Base-by-base conservation (phyloP, 2,797 vertebrate genomes). In the Myotis daubentonii region DNA sequence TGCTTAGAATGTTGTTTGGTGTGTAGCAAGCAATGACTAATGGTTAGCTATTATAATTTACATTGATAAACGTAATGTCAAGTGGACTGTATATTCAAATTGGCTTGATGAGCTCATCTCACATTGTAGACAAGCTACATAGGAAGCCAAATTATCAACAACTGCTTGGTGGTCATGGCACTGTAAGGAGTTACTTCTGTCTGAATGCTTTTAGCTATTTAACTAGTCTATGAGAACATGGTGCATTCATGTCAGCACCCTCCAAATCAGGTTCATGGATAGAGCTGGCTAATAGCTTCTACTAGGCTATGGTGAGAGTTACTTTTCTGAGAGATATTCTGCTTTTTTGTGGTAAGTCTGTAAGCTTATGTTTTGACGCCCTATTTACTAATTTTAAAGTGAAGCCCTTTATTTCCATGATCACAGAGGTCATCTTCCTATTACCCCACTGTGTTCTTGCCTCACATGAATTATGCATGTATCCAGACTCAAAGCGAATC, bases 71-170 rank as follows among this genome's bases (percentile, higher is more conserved):
- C 49, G 30, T 60, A 72, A 85, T 79, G 68, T 84, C 81, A 89
- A 84, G 49, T 78, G 78, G 83, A 78, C n/a, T 95, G 25, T 71
- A 70, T 49, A 74, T 90, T 94, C 68, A 74, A 51, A 82, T 93
- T 91, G 70, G 20, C 65, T 86, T 96, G 78, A 87, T 87, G 60
- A 93, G 68, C 74, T 93, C 87, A 80, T 79, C 47, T 96, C 22
- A 81, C 33, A 30, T 93, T 57, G 17, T 78, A 19, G 62, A 51
- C 55, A 91, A 55, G 28, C 47, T 65, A 47, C 28, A 15, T 0
- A 51, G 65, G 85, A 96, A 92, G 74, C 62, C 70, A 89, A 65
- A 86, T 88, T 88, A 74, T 81, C 89, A 87, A 41, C 62, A 91
- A 41, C 88, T 87, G 47, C 47, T 55, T 93, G 57, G 33, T 53